A percentile compares a stretch with the other conserved stretches of the same genome.
phyloP scores from a whole-genome alignment of 1,140 invertebrate genomes.

The Belonocnema kinseyi region DNA sequence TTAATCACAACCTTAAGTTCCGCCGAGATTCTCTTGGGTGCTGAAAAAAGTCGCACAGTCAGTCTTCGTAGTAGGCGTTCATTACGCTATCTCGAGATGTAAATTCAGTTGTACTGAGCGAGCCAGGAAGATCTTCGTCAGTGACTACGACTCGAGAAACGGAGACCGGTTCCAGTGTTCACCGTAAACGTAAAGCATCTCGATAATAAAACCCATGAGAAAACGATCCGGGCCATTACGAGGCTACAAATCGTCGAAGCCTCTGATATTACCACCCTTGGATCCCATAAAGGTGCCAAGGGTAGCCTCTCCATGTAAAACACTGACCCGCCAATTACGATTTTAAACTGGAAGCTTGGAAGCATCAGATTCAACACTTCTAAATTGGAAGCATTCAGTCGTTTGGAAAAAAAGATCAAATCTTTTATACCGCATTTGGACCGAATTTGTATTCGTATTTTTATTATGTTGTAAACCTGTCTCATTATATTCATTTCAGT shows the following conservation, averaged over 20 bases:
- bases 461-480: too few relatives aligned
- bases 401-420: too few relatives aligned
- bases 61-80: slow-evolving; percentile 5
- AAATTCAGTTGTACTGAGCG: not conserved
- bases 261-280: slow-evolving; percentile 26
- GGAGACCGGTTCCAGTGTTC: slow-evolving; percentile 2
- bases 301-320: slow-evolving; percentile 9
- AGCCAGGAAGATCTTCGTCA: slow-evolving; percentile 8
- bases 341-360: not conserved
- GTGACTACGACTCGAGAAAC: not conserved
- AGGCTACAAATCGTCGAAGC: slow-evolving; percentile 18
- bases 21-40: not conserved
- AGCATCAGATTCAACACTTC: too few relatives aligned
- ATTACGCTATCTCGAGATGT: slow-evolving; percentile 1
- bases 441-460: too few relatives aligned
- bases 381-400: too few relatives aligned
- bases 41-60: not conserved
- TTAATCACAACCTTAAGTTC: slow-evolving; percentile 1
- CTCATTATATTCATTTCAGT: too few relatives aligned
- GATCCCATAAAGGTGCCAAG: slow-evolving; percentile 31
- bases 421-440: too few relatives aligned
- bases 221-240: slow-evolving; percentile 29
- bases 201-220: slow-evolving; percentile 14
- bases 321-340: slow-evolving; percentile 20
- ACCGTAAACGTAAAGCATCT: slow-evolving; percentile 7